phyloP scores from a whole-genome alignment of 2,113 vertebrate species.

The Prionailurus viverrinus region DNA sequence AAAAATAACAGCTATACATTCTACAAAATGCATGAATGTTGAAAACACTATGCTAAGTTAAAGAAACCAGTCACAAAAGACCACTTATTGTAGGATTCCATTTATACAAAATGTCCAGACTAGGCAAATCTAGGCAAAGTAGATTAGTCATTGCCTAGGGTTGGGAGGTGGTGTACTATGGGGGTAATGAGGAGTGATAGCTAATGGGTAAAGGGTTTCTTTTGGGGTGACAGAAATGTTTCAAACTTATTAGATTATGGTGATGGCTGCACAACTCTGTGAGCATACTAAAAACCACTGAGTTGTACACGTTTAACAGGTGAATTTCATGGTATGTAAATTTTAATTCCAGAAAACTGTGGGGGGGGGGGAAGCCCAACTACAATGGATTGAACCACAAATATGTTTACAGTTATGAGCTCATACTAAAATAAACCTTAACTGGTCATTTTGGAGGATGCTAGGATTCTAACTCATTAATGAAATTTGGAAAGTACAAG shows the following conservation, averaged over 20 bases:
- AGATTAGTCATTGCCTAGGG: background rate
- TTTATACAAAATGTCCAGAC: background rate
- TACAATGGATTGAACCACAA: background rate
- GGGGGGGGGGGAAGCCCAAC: background rate
- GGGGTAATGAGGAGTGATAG: background rate
- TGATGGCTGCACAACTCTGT: background rate
- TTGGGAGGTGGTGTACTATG: background rate
- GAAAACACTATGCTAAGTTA: background rate
- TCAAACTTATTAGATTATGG: background rate
- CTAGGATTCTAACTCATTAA: background rate
- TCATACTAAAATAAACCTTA: constrained; percentile 26
- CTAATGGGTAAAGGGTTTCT: background rate
- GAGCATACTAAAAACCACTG: background rate
- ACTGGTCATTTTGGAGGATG: background rate
- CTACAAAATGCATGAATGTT: background rate
- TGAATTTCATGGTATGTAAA: constrained; percentile 25
- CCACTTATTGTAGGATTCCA: background rate
- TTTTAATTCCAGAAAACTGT: background rate
- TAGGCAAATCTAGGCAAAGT: constrained; percentile 2
- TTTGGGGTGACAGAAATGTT: background rate
- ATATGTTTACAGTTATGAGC: background rate
- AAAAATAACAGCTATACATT: background rate
- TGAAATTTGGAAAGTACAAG: background rate
- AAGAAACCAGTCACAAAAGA: constrained; percentile 5
- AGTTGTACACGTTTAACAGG: background rate